Conservation (phyloP, 2,888 invertebrate genomes). For the Germaria angustata region DNA sequence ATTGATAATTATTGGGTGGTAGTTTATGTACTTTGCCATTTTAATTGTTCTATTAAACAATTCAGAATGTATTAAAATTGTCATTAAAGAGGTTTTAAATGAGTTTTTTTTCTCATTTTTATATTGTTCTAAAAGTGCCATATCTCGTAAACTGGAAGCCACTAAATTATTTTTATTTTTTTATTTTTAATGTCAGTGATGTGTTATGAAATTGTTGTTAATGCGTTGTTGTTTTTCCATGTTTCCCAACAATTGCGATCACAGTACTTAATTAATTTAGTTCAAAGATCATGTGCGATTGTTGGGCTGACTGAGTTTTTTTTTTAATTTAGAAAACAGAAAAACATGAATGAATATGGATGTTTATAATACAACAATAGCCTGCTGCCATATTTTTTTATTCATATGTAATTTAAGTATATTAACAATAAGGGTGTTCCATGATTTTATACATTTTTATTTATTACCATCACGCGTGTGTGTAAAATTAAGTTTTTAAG, state of each 20-base stretch:
- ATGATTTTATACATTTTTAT: no score
- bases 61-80: constrained; percentile 27
- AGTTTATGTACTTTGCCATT: background rate
- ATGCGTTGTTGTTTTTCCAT: constrained; percentile 11
- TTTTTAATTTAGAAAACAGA: constrained; percentile 20
- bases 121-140: constrained; percentile 48
- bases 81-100: constrained; percentile 15
- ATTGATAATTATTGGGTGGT: constrained; percentile 48
- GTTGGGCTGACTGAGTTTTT: constrained; percentile 28
- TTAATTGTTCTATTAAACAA: constrained; percentile 14
- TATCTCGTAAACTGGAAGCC: constrained; percentile 1
- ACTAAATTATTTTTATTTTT: background rate
- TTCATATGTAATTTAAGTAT: background rate
- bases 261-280: constrained; percentile 80
- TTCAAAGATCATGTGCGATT: constrained; percentile 79
- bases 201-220: constrained; percentile 32
- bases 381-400: background rate
- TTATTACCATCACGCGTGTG: no score
- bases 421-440: constrained; percentile 5
- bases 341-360: constrained; percentile 41
- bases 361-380: constrained; percentile 27
- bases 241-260: constrained; percentile 77
- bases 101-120: constrained; percentile 9
- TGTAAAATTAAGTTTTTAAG: no score
- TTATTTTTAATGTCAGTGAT: background rate